Percentiles rank a stretch among this genome's conserved stretches.
Evolutionary conservation across 2,888 invertebrate species (phyloP).

Genomic region (Melinaea menophilus): DNA sequence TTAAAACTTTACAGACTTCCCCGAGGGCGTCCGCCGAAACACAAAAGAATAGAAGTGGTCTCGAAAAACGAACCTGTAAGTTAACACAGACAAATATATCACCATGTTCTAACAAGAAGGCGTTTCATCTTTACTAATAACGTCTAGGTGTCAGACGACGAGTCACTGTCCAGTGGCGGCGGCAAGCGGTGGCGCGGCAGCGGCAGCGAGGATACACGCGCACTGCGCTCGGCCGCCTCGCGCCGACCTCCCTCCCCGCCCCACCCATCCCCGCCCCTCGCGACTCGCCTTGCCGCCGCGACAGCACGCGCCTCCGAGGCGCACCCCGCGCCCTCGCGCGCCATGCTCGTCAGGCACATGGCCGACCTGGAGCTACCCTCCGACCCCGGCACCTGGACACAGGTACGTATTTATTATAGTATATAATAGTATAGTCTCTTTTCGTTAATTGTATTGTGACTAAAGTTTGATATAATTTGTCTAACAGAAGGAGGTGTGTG

Average conservation of each 20-base stretch:
- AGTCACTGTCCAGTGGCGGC: constrained; percentile 55
- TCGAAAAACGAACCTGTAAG: constrained; percentile 58
- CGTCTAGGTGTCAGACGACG: constrained; percentile 61
- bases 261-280: constrained; percentile 24
- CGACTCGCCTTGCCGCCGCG: constrained; percentile 30
- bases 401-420: constrained; percentile 40
- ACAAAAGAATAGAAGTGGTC: constrained; percentile 64
- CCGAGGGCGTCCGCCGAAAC: constrained; percentile 67
- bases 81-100: not conserved
- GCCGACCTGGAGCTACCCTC: constrained; percentile 50
- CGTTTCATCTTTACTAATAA: not conserved
- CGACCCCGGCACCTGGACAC: constrained; percentile 57
- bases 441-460: not conserved
- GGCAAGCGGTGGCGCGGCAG: constrained; percentile 53
- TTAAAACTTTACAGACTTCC: constrained; percentile 39
- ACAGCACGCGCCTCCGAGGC: constrained; percentile 75
- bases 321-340: constrained; percentile 33
- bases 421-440: not conserved
- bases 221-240: constrained; percentile 75
- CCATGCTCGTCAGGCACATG: constrained; percentile 42
- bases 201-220: constrained; percentile 29
- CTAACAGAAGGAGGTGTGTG: constrained; percentile 54
- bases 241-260: constrained; percentile 49
- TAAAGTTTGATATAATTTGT: not conserved
- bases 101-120: not conserved